These are phyloP conservation scores for Maniola jurtina DNA, from an alignment of 1,140 invertebrate genomes.

Conservation along the genomic window DNA sequence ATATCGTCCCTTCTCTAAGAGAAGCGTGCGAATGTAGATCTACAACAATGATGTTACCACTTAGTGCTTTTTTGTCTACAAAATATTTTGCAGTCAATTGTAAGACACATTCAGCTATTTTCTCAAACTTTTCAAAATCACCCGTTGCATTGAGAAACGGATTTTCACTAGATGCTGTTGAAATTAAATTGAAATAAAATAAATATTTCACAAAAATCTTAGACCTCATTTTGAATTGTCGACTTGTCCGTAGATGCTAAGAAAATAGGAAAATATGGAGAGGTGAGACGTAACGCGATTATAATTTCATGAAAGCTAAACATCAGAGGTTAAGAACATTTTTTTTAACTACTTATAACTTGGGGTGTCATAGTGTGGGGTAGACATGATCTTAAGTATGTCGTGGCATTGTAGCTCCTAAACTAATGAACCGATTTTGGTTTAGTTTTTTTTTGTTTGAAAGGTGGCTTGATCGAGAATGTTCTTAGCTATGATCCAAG, in stretches of 20 bases:
- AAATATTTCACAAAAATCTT: conserved; percentile 9
- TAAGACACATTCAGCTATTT: conserved; percentile 72
- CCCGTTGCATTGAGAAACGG: conserved; percentile 51
- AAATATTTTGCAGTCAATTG: conserved; percentile 77
- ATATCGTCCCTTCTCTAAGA: conserved; percentile 59
- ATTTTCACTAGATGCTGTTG: conserved; percentile 29
- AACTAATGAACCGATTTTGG: too few relatives aligned
- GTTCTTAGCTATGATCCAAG: too few relatives aligned
- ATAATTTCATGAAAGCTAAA: background rate
- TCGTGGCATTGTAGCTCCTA: too few relatives aligned
- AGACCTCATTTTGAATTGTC: conserved; percentile 5
- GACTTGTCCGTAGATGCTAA: background rate
- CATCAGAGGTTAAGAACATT: background rate
- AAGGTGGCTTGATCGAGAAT: too few relatives aligned
- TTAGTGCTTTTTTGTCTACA: conserved; percentile 73
- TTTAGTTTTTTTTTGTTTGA: too few relatives aligned
- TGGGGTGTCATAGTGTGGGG: too few relatives aligned
- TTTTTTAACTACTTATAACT: background rate
- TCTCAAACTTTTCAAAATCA: conserved; percentile 53
- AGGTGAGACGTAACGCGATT: background rate
- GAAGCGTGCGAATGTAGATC: conserved; percentile 69
- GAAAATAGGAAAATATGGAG: background rate
- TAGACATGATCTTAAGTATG: too few relatives aligned
- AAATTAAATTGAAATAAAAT: conserved; percentile 21
- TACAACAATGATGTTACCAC: conserved; percentile 74